phyloP scores from a whole-genome alignment of 1,140 invertebrate genomes.

The Neodiprion lecontei region DNA sequence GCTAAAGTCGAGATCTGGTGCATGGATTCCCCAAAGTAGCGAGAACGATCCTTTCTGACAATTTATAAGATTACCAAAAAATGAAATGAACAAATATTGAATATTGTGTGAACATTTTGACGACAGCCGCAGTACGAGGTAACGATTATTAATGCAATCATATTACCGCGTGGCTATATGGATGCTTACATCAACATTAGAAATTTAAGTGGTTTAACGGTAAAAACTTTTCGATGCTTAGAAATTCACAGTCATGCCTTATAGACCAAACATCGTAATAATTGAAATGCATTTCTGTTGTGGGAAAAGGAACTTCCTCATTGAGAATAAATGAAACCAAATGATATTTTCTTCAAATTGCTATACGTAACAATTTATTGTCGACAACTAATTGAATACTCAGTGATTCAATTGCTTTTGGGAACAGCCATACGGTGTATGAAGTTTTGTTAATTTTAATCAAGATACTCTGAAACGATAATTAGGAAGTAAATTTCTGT shows the following conservation, averaged over 20 bases:
- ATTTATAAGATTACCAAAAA: too few relatives aligned
- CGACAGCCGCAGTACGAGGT: too few relatives aligned
- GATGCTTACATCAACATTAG: background rate
- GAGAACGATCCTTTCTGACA: background rate
- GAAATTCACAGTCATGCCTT: slow-evolving; percentile 4
- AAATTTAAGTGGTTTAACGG: background rate
- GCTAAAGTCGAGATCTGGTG: too few relatives aligned
- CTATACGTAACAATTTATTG: background rate
- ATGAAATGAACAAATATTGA: too few relatives aligned
- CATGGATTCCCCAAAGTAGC: background rate
- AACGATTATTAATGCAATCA: too few relatives aligned
- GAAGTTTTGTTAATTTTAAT: too few relatives aligned
- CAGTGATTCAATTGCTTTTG: background rate
- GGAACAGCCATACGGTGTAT: background rate
- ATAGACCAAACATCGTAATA: background rate
- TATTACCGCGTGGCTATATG: background rate
- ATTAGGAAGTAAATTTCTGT: too few relatives aligned
- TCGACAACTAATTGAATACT: too few relatives aligned
- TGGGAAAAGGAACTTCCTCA: background rate
- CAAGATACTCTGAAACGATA: too few relatives aligned
- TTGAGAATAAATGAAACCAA: background rate
- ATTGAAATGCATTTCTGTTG: slow-evolving; percentile 7
- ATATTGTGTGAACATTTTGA: too few relatives aligned
- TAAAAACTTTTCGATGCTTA: background rate
- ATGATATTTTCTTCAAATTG: background rate